Conservation (phyloP, 2,888 invertebrate species). For the Scaptomyza flava region DNA sequence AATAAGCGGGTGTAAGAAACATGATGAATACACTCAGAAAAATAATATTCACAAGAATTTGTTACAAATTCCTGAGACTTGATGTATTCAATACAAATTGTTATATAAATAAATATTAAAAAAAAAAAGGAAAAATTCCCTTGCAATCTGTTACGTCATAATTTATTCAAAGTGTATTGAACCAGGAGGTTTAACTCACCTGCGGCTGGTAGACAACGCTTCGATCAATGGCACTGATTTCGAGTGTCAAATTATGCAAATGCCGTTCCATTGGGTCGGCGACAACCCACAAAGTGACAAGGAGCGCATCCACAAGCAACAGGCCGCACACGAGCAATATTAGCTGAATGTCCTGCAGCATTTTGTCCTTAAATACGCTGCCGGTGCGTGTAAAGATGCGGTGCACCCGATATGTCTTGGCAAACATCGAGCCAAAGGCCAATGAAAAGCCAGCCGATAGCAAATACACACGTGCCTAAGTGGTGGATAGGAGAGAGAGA, state of each 20-base stretch:
- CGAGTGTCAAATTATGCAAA: conserved; percentile 92
- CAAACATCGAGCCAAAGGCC: conserved; percentile 97
- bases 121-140: too few species aligned
- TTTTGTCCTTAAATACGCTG: conserved; percentile 94
- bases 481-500: not conserved
- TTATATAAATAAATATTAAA: too few species aligned
- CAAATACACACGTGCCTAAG: conserved; percentile 93
- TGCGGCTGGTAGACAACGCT: conserved; percentile 94
- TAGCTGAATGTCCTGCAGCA: conserved; percentile 95
- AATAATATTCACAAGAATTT: too few species aligned
- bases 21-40: not conserved
- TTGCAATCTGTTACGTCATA: too few species aligned
- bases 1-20: not conserved
- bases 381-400: conserved; percentile 94
- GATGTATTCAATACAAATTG: too few species aligned
- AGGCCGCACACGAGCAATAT: conserved; percentile 93
- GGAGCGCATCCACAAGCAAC: conserved; percentile 92
- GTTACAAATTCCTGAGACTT: too few species aligned
- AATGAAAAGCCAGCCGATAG: conserved; percentile 95
- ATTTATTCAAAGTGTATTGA: not conserved
- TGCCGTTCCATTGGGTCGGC: conserved; percentile 95
- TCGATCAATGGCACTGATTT: conserved; percentile 91
- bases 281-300: conserved; percentile 93
- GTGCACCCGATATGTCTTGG: conserved; percentile 96
- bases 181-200: conserved; percentile 85